A percentile compares a stretch with the other conserved stretches of the same genome.
Conservation (phyloP, 2,797 vertebrate species). For the Lycodopsis pacificus region DNA sequence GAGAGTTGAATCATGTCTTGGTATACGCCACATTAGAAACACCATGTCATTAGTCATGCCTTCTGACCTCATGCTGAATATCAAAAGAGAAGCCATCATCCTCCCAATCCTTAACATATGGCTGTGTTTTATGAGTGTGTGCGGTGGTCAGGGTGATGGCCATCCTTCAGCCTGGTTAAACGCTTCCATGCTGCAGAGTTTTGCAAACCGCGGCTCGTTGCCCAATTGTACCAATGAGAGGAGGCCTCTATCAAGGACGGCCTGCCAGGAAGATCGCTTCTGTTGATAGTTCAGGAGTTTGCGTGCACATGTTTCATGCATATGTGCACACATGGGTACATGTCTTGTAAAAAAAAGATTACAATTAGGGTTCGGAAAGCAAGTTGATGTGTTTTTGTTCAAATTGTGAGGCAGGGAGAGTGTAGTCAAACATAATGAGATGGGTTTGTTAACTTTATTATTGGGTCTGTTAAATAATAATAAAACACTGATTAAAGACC, state of each 20-base stretch:
- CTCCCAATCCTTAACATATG: constrained; percentile 71
- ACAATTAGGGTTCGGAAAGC: background rate
- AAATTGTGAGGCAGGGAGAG: constrained; percentile 19
- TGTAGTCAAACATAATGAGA: constrained; percentile 26
- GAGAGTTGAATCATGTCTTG: constrained; percentile 57
- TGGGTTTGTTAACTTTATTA: constrained; percentile 34
- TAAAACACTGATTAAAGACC: constrained; percentile 6
- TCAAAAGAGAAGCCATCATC: constrained; percentile 62
- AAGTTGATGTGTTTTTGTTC: constrained; percentile 7
- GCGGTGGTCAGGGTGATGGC: constrained; percentile 68
- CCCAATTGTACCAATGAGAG: constrained; percentile 42
- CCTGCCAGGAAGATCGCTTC: constrained; percentile 24
- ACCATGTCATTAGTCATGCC: constrained; percentile 57
- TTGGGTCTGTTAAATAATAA: constrained; percentile 14
- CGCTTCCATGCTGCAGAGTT: constrained; percentile 66
- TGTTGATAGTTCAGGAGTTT: constrained; percentile 22
- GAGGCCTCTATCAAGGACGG: constrained; percentile 58
- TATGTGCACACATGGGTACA: background rate
- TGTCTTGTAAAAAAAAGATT: background rate
- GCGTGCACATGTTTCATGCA: constrained; percentile 11
- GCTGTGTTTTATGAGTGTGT: constrained; percentile 66
- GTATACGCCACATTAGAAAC: constrained; percentile 62
- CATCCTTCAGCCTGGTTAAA: constrained; percentile 68
- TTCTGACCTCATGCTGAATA: constrained; percentile 43
- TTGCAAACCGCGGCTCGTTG: constrained; percentile 47